These are phyloP conservation scores for Lepilemur ruficaudatus DNA, from an alignment of 2,797 vertebrate genomes.

Conservation along the genomic window DNA sequence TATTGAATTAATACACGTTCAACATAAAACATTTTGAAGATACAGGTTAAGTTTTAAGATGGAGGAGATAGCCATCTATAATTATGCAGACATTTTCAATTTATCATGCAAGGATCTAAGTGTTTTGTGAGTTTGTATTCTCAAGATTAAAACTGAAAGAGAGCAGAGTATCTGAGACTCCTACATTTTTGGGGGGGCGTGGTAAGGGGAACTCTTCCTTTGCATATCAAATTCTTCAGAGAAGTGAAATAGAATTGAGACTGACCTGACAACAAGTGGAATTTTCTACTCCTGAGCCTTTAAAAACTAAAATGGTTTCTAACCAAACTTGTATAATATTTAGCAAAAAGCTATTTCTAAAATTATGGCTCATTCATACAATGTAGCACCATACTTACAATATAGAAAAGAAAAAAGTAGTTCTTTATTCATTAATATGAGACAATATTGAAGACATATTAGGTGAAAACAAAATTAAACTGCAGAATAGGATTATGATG, in stretches of 20 bases:
- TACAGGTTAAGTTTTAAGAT: background rate
- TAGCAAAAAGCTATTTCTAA: background rate
- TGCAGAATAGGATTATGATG: background rate
- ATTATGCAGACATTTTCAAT: background rate
- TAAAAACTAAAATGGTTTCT: background rate
- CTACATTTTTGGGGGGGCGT: background rate
- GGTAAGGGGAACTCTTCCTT: background rate
- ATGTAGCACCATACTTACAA: background rate
- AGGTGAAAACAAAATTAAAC: background rate
- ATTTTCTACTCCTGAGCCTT: background rate
- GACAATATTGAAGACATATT: background rate
- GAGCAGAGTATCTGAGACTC: background rate
- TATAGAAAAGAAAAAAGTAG: background rate
- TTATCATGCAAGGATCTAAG: background rate
- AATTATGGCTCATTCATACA: background rate
- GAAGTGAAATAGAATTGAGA: background rate
- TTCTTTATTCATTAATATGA: background rate
- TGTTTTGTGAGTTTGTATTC: background rate
- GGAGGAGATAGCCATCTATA: background rate
- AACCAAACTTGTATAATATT: background rate
- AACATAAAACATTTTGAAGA: background rate
- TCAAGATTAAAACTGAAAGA: background rate
- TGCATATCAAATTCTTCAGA: background rate
- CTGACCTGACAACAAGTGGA: background rate
- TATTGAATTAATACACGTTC: background rate